Evolutionary conservation across 1,140 invertebrate species (phyloP).

Genomic region (Macrosteles quadrilineatus): DNA sequence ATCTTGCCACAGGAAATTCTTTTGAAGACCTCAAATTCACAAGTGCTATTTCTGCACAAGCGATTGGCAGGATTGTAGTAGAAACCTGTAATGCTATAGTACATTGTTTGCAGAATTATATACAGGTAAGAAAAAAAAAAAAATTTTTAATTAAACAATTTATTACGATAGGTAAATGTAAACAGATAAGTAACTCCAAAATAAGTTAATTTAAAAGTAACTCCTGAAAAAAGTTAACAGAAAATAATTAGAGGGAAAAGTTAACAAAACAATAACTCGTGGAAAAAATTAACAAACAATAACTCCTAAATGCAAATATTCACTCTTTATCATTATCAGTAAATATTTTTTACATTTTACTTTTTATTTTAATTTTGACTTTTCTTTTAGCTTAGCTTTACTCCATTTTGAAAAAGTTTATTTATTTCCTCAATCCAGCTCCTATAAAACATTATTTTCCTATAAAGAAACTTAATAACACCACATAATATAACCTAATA

Average conservation of each 20-base stretch:
- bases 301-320: not conserved
- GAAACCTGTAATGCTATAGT: conserved; percentile 5
- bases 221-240: too few species aligned
- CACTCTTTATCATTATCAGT: not conserved
- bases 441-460: conserved; percentile 9
- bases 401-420: conserved; percentile 6
- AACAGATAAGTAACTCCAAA: too few species aligned
- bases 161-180: too few species aligned
- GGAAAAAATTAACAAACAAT: conserved; percentile 13
- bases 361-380: conserved; percentile 1
- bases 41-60: not conserved
- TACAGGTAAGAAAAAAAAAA: not conserved
- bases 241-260: too few species aligned
- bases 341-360: conserved; percentile 11
- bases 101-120: not conserved
- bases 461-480: not conserved
- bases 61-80: not conserved
- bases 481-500: too few species aligned
- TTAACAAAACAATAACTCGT: too few species aligned
- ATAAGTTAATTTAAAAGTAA: too few species aligned
- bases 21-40: too few species aligned
- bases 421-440: conserved; percentile 1
- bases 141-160: too few species aligned
- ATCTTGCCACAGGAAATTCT: not conserved
- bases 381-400: conserved; percentile 5